These are phyloP conservation scores for Atta colombica DNA, from an alignment of 1,140 invertebrate genomes.

Conservation along the genomic window DNA sequence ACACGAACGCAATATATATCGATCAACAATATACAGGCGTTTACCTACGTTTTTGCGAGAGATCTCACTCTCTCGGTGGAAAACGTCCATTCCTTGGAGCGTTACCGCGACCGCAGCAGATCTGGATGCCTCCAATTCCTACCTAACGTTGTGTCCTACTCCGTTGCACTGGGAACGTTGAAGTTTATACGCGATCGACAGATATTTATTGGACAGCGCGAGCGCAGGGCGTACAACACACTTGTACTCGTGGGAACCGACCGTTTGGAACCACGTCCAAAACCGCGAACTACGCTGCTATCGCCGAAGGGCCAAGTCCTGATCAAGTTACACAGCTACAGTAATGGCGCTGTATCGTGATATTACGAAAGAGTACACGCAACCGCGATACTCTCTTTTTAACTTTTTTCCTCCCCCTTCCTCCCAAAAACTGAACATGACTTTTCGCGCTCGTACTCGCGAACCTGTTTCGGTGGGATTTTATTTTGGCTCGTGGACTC, in stretches of 20 bases:
- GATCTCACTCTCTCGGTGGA: not conserved
- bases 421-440: not conserved
- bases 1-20: constrained; percentile 7
- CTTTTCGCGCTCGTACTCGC: not conserved
- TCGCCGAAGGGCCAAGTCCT: constrained; percentile 22
- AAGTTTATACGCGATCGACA: constrained; percentile 61
- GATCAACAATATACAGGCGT: constrained; percentile 3
- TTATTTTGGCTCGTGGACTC: not conserved
- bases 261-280: constrained; percentile 42
- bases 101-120: constrained; percentile 49
- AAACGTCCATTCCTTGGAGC: constrained; percentile 40
- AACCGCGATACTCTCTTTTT: not conserved
- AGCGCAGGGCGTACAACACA: not conserved
- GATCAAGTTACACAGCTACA: constrained; percentile 24
- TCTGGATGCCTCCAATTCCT: constrained; percentile 53
- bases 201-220: constrained; percentile 56
- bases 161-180: constrained; percentile 32
- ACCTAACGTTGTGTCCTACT: constrained; percentile 26
- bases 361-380: constrained; percentile 19
- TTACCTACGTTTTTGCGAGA: constrained; percentile 21
- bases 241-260: constrained; percentile 52
- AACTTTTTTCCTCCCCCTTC: not conserved
- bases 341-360: constrained; percentile 13
- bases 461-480: not conserved
- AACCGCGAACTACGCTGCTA: constrained; percentile 45